Evolutionary conservation across 92 coral and sea anemone species (phyloP), one percentile per base, ranked within the genome.

Genomic region (Porites rus): DNA sequence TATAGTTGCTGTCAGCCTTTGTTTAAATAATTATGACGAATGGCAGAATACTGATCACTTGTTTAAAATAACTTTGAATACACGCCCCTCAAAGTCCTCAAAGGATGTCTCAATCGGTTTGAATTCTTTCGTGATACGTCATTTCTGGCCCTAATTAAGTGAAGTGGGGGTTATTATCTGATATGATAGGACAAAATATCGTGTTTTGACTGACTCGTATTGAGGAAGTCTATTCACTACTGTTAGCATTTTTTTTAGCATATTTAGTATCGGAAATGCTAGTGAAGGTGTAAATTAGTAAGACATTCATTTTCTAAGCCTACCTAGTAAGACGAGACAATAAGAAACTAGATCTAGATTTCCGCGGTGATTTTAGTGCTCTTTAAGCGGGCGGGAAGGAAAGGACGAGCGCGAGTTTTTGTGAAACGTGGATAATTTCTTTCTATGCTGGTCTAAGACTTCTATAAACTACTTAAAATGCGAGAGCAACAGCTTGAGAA

Each of bases 221-320:
- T 50, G 24, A 69, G 65, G 84, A 80, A 80, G 76, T 22, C 20
- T 66, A 22, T 78, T 63, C 50, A 78, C 51, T 60, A 31, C 19
- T 77, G 61, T 56, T 14, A 56, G 61, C 61, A 56, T 14, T 14
- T 10, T 13, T 10, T 19, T 43, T 17, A 6, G 75, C 18, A n/a
- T 14, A 72, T 72, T 24, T 17, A 8, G 60, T 17, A n/a, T 17
- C 76, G 59, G 76, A 72, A 46, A 50, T 18, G 1, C 76, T 46
- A 24, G n/a, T 1, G 17, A 72, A 18, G 3, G 1, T 6, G 1
- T 5, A 24, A 22, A 68, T 68, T 10, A 24, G 9, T 38, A 4
- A 38, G 46, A 38, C 2, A 38, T 38, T 38, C 46, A 38, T 3
- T 38, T 38, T 4, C 46, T 38, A 38, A 38, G 46, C 46, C 46